Conservation (phyloP, 2,797 vertebrate genomes). For the Gallinago solitaria region DNA sequence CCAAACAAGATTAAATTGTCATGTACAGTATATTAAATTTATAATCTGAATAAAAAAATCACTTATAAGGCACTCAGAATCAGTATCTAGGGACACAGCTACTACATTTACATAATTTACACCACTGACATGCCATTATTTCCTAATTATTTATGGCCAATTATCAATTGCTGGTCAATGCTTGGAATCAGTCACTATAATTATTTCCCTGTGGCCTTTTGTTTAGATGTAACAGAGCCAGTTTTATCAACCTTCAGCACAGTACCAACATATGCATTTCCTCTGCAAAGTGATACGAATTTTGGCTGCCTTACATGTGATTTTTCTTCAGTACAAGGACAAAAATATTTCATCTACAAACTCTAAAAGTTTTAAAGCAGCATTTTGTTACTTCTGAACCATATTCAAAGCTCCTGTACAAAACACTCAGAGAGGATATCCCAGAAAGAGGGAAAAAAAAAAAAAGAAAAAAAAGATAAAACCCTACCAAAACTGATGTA, state of each 20-base stretch:
- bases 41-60: constrained; percentile 74
- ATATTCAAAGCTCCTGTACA: background rate
- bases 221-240: constrained; percentile 27
- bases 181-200: constrained; percentile 70
- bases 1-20: constrained; percentile 78
- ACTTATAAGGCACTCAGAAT: constrained; percentile 62
- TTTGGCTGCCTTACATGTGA: constrained; percentile 5
- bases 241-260: background rate
- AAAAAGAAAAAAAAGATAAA: background rate
- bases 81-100: constrained; percentile 54
- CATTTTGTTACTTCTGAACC: background rate
- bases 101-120: constrained; percentile 69
- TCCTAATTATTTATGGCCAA: constrained; percentile 76
- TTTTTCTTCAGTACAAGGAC: constrained; percentile 28
- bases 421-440: background rate
- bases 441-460: too few relatives aligned
- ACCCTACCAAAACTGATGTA: background rate
- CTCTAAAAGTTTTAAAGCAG: background rate
- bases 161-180: constrained; percentile 77
- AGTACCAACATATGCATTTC: background rate
- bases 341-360: constrained; percentile 10
- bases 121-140: constrained; percentile 42
- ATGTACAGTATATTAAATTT: constrained; percentile 74
- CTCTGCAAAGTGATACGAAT: constrained; percentile 17
- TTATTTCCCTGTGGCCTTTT: constrained; percentile 67